A percentile compares a stretch with the other conserved stretches of the same genome.
phyloP scores from a whole-genome alignment of 2,113 vertebrate genomes.

The Athene cunicularia region DNA sequence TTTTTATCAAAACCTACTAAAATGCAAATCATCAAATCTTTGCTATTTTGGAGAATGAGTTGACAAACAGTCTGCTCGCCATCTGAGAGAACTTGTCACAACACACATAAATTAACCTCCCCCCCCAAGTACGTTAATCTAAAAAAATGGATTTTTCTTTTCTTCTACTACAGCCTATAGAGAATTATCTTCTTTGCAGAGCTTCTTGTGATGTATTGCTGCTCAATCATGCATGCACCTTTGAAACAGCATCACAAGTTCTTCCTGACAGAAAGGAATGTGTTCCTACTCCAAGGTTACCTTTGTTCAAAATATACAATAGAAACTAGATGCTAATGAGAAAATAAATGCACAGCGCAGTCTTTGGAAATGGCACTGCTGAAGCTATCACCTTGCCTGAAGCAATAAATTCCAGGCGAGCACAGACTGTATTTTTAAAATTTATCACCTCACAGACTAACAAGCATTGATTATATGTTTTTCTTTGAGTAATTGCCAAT shows the following conservation, averaged over 20 bases:
- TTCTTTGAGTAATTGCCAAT: slow-evolving; percentile 64
- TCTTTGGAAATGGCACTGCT: slow-evolving; percentile 54
- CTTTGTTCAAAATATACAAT: slow-evolving; percentile 71
- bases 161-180: slow-evolving; percentile 23
- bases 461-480: slow-evolving; percentile 57
- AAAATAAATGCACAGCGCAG: slow-evolving; percentile 62
- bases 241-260: slow-evolving; percentile 69
- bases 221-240: slow-evolving; percentile 70
- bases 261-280: slow-evolving; percentile 69
- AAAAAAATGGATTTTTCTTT: slow-evolving; percentile 34
- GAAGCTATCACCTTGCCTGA: slow-evolving; percentile 59
- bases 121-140: not conserved
- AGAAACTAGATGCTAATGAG: slow-evolving; percentile 73
- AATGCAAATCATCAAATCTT: slow-evolving; percentile 10
- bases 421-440: slow-evolving; percentile 41
- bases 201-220: slow-evolving; percentile 63
- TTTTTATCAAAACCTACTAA: slow-evolving; percentile 17
- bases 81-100: slow-evolving; percentile 61
- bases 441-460: slow-evolving; percentile 30
- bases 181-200: slow-evolving; percentile 62
- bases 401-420: slow-evolving; percentile 54
- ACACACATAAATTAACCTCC: slow-evolving; percentile 59
- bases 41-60: slow-evolving; percentile 53
- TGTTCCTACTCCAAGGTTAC: slow-evolving; percentile 66
- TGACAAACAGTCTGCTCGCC: slow-evolving; percentile 55